Evolutionary conservation across 2,888 invertebrate genomes (phyloP), one percentile per base, ranked within the genome.

Genomic region (Gisinianus flammeolus): DNA sequence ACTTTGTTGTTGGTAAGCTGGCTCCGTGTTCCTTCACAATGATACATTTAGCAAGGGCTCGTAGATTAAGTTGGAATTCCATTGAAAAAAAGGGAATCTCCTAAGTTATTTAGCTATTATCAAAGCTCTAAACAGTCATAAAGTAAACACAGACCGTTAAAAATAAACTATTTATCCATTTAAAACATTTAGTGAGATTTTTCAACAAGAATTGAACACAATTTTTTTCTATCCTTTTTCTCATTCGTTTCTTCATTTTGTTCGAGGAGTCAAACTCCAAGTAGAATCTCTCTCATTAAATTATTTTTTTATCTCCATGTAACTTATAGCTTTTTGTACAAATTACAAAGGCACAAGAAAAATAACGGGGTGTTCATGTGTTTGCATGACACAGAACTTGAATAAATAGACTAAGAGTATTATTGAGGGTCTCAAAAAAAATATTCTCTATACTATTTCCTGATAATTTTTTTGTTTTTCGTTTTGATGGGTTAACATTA

Each of bases 21-120:
- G 28, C 16, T n/a, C 10, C 52, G 8, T 44, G 52, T n/a, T n/a
- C n/a, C n/a, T n/a, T n/a, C n/a, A n/a, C 31, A 67, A 67, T 35
- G 24, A 67, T 31, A 62, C 28, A 62, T 26, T 26, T 26, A 12
- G n/a, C n/a, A 8, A 24, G 26, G 10, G 62, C 28, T 62, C 62
- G 73, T 73, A 73, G 62, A 73, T 73, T 62, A 58, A 35, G 24
- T n/a, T 62, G 56, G 52, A 62, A 62, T 73, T 31, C 62, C 62
- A 33, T 73, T 73, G 26, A 44, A 44, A 19, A 44, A n/a, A n/a
- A n/a, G n/a, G n/a, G 68, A 68, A 28, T 24, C 30, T 58, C 16
- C 62, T 62, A 62, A 73, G 73, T 73, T 73, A 73, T 73, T 73
- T 73, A 73, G 73, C 73, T 73, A 73, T 73, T 73, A 73, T 33